phyloP scores from a whole-genome alignment of 2,797 vertebrate species.

The Pangasius sanitwongsei region DNA sequence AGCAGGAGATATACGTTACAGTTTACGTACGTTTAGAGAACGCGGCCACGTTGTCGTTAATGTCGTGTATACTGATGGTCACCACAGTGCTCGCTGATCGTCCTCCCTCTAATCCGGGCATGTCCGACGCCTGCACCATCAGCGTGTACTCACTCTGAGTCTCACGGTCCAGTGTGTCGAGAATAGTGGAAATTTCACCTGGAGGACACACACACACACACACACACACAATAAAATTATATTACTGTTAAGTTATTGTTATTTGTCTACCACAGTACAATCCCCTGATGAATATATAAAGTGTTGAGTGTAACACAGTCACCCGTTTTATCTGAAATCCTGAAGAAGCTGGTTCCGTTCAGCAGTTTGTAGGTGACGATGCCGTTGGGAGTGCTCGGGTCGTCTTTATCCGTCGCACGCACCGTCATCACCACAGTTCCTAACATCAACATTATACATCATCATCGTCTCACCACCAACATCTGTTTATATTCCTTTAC shows the following conservation, averaged over 20 bases:
- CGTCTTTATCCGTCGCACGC: constrained; percentile 74
- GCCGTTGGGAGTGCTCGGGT: constrained; percentile 70
- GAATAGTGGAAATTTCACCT: constrained; percentile 82
- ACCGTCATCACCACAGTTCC: constrained; percentile 68
- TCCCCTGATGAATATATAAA: neutral
- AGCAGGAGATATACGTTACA: neutral
- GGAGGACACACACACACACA: constrained; percentile 42
- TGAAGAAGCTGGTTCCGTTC: constrained; percentile 61
- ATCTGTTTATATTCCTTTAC: neutral
- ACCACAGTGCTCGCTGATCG: constrained; percentile 82
- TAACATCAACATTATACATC: constrained; percentile 42
- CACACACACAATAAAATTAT: neutral
- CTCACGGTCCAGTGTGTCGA: constrained; percentile 84
- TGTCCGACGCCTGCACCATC: constrained; percentile 84
- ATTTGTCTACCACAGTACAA: neutral
- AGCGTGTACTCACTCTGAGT: constrained; percentile 76
- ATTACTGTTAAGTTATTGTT: neutral
- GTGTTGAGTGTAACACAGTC: neutral
- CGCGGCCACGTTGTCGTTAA: constrained; percentile 88
- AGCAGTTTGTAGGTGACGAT: constrained; percentile 67
- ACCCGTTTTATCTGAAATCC: constrained; percentile 69
- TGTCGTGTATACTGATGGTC: constrained; percentile 80
- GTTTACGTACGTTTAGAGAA: constrained; percentile 79
- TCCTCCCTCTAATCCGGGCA: constrained; percentile 71
- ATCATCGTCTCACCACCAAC: neutral